Base-by-base conservation (phyloP, 2,888 invertebrate species). In the Ametastegia equiseti region DNA sequence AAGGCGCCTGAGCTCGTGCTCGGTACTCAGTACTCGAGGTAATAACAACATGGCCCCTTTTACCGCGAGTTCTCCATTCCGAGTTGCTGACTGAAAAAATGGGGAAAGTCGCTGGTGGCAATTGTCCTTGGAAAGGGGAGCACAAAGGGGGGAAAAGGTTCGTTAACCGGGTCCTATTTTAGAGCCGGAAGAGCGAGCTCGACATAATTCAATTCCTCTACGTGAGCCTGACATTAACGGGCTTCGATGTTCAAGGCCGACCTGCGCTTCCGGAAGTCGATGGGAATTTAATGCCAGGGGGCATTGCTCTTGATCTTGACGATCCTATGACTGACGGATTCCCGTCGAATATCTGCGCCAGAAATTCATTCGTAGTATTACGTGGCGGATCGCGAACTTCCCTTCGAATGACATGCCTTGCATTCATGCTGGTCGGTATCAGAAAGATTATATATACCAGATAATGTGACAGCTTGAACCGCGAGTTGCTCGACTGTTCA, bases 131-230 rank as follows among this genome's bases (percentile, higher is more conserved):
- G 6, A n/a, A 65, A 36, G 33, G 63, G 33, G 36, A 4, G 67
- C 36, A 39, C 19, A 19, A 11, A 23, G 67, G 36, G 19, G 39
- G 67, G 39, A 67, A 67, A 36, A 42, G 67, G 67, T 67, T 67
- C 39, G 39, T 67, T 67, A 36, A 39, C 39, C 39, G 27, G 39
- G 23, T 67, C 39, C 39, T 67, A 23, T 67, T 42, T n/a, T n/a
- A n/a, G 67, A 39, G 67, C 36, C 7, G 23, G 23, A 67, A 67
- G 36, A 39, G n/a, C 39, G 36, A 36, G 36, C 67, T 67, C 39
- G 67, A 67, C 39, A 19, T 36, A 67, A 67, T 67, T 67, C 67
- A 67, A 67, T 67, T 67, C 39, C 67, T 67, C 19, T 67, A 67
- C 67, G 67, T 27, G 67, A 67, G 67, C 67, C 67, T 67, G 67